phyloP scores from a whole-genome alignment of 2,113 vertebrate genomes.

The Bombycilla garrulus region DNA sequence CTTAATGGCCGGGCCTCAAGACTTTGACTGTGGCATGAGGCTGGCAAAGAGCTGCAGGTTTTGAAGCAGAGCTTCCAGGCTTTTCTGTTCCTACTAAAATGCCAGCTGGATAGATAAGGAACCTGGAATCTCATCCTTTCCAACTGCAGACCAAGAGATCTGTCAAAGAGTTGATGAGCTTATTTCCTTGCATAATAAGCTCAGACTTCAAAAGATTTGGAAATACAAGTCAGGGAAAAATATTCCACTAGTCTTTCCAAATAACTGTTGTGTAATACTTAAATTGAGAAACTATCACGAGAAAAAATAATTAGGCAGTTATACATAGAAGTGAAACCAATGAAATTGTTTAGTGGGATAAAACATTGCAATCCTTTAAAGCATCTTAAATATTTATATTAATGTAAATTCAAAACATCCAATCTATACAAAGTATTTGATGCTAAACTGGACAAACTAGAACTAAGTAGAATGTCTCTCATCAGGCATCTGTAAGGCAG shows the following conservation, averaged over 20 bases:
- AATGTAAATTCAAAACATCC: neutral
- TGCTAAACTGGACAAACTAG: neutral
- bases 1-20: neutral
- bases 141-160: neutral
- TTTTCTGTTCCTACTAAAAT: neutral
- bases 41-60: neutral
- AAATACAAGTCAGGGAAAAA: neutral
- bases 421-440: neutral
- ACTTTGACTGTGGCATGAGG: neutral
- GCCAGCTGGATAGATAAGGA: neutral
- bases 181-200: neutral
- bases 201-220: neutral
- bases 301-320: neutral
- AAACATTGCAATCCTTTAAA: neutral
- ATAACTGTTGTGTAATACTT: neutral
- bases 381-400: neutral
- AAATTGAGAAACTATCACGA: neutral
- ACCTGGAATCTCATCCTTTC: neutral
- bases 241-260: neutral
- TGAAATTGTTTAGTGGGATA: neutral
- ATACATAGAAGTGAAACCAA: neutral
- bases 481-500: neutral
- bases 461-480: neutral
- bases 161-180: neutral
- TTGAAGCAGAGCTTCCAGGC: neutral